Percentiles rank a stretch among this genome's conserved stretches.
phyloP scores from a whole-genome alignment of 2,888 invertebrate species.

The Orchestes rusci region DNA sequence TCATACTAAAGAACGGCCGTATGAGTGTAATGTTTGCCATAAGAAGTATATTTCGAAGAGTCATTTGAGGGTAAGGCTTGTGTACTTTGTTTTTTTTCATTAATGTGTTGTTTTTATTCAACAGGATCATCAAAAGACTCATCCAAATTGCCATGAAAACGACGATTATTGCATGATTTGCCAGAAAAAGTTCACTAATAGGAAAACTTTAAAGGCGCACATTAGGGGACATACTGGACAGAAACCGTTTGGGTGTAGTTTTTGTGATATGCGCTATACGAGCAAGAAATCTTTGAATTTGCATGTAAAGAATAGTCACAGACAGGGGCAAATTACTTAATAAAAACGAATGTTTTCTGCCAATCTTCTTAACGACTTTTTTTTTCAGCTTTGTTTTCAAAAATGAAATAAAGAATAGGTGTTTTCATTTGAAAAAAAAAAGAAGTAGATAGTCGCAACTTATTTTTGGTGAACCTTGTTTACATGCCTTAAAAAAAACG shows the following conservation, averaged over 20 bases:
- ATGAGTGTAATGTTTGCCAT: constrained; percentile 38
- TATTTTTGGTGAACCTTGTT: too few relatives aligned
- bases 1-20: constrained; percentile 42
- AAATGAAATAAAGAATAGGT: too few relatives aligned
- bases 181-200: constrained; percentile 36
- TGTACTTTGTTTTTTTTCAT: constrained; percentile 2
- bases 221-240: constrained; percentile 37
- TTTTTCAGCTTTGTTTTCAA: too few relatives aligned
- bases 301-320: constrained; percentile 25
- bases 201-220: constrained; percentile 37
- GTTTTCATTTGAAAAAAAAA: too few relatives aligned
- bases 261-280: constrained; percentile 35
- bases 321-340: too few relatives aligned
- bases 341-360: too few relatives aligned
- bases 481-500: too few relatives aligned
- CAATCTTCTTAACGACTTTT: too few relatives aligned
- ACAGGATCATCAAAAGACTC: constrained; percentile 38
- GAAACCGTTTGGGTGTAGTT: constrained; percentile 36
- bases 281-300: constrained; percentile 31
- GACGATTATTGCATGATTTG: constrained; percentile 37
- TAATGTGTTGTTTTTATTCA: constrained; percentile 19
- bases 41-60: constrained; percentile 42
- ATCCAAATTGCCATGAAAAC: constrained; percentile 29
- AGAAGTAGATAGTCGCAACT: too few relatives aligned
- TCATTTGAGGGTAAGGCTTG: constrained; percentile 38